Evolutionary conservation across 2,113 vertebrate genomes (phyloP).

Genomic region (Sakesphorus luctuosus): DNA sequence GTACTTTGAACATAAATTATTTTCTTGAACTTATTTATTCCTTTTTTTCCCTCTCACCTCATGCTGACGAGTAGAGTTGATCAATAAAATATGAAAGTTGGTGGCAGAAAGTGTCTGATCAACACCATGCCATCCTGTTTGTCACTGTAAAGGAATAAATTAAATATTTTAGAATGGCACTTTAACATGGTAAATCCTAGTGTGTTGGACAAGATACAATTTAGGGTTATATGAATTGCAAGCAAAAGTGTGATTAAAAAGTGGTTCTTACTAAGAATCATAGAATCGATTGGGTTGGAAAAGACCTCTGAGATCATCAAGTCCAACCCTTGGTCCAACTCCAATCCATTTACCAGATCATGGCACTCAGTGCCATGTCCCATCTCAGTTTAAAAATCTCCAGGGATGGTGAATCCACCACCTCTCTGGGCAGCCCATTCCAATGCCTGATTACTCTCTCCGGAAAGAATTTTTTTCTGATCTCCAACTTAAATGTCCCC

Average conservation of each 20-base stretch:
- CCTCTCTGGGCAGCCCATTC: too few relatives aligned
- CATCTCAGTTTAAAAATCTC: too few relatives aligned
- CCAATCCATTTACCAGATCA: too few relatives aligned
- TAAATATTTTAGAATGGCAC: neutral
- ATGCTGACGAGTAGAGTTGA: neutral
- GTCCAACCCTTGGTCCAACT: too few relatives aligned
- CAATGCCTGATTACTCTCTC: too few relatives aligned
- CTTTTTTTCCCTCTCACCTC: neutral
- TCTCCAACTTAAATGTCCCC: too few relatives aligned
- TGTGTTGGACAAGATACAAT: neutral
- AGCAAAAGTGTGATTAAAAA: neutral
- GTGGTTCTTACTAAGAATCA: neutral
- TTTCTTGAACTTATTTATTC: neutral
- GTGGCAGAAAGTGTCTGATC: slow-evolving; percentile 49
- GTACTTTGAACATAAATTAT: neutral
- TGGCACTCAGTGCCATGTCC: too few relatives aligned
- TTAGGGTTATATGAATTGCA: neutral
- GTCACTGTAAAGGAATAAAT: slow-evolving; percentile 36
- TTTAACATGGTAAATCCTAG: neutral
- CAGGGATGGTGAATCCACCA: too few relatives aligned
- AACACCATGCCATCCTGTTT: slow-evolving; percentile 44
- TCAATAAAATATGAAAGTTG: slow-evolving; percentile 20
- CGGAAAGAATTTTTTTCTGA: too few relatives aligned
- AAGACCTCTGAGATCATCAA: too few relatives aligned
- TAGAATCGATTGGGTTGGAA: too few relatives aligned